Evolutionary conservation across 1,140 invertebrate genomes (phyloP), one percentile per base, ranked within the genome.

Genomic region (Heliconius congener): DNA sequence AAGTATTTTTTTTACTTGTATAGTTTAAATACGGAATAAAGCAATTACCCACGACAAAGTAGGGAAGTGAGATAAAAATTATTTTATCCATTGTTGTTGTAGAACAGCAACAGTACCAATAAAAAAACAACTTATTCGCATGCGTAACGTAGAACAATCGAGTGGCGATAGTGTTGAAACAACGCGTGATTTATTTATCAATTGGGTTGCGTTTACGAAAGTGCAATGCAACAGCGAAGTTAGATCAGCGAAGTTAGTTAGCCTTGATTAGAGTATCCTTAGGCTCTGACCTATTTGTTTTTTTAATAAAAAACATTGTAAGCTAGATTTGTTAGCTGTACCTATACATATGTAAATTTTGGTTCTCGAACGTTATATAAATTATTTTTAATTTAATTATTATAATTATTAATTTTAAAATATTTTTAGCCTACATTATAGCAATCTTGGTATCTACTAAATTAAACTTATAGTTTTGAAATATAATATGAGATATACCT

Each of bases 161-260:
- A 84, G 85, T 77, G 81, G 76, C 83, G 79, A 83, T 80, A 79
- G 84, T 93, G 92, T 88, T 79, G 92, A 93, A 93, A 93, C 83
- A 23, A 82, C 81, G 88, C 92, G 92, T 93, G 92, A 91, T 90
- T 84, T 88, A 87, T 90, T 89, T 93, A 89, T 89, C 85, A 92
- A 93, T 88, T 81, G 83, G 79, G 81, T 82, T 84, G 80, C 82
- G 80, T 92, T 91, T 91, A 91, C 91, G 91, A 93, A 93, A 93
- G 90, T 89, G 76, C 74, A 80, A 79, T 78, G 74, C 70, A 71
- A 81, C 72, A 78, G 84, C 86, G 84, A 89, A 71, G 23, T 71
- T 23, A 23, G 23, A 23, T 23, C 23, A 23, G 23, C 23, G 23
- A 23, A 23, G 23, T 23, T 23, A 23, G 23, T 23, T 23, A 23